phyloP scores from a whole-genome alignment of 2,113 vertebrate species.

The Dolichotis patagonum region DNA sequence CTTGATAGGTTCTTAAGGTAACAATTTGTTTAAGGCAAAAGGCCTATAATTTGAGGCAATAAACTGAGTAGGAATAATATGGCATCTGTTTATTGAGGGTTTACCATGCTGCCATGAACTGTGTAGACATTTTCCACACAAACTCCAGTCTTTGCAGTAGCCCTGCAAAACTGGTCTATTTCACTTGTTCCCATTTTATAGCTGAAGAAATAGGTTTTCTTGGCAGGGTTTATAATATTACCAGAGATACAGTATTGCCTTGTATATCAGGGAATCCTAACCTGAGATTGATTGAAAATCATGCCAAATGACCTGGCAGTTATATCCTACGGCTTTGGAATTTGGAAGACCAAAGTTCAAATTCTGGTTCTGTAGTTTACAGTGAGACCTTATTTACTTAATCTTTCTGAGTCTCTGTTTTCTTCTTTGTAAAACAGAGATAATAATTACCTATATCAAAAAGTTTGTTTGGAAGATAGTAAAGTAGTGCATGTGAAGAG shows the following conservation, averaged over 20 bases:
- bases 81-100: neutral
- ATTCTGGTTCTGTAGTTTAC: neutral
- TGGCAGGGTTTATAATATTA: neutral
- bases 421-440: neutral
- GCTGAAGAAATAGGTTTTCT: neutral
- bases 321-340: neutral
- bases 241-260: neutral
- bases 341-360: neutral
- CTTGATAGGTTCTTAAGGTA: neutral
- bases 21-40: neutral
- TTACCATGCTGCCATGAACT: neutral
- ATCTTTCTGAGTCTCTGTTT: neutral
- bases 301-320: neutral
- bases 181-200: neutral
- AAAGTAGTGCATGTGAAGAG: neutral
- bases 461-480: neutral
- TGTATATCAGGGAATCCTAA: neutral
- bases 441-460: neutral
- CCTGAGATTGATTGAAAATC: neutral
- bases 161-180: neutral
- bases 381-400: neutral
- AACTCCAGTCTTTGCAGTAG: neutral
- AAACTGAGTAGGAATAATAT: neutral
- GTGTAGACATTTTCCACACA: neutral
- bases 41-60: neutral